phyloP scores from a whole-genome alignment of 2,888 invertebrate genomes.

The Rambutsinella grinnellia region DNA sequence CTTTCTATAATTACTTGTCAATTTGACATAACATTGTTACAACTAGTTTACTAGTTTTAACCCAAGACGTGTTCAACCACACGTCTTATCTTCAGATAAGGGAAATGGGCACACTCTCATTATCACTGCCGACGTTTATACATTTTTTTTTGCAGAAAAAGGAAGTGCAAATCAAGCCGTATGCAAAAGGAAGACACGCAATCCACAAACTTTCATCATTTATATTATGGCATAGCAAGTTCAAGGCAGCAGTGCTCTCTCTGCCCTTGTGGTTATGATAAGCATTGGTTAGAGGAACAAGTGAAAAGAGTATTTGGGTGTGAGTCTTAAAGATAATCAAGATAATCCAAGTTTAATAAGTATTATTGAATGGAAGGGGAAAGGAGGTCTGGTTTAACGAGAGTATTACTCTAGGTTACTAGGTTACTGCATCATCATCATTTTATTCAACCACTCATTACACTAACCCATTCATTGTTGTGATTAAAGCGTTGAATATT shows the following conservation, averaged over 20 bases:
- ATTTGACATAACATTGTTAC: too few species aligned
- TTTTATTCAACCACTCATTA: slow-evolving; percentile 4
- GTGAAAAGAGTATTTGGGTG: slow-evolving; percentile 49
- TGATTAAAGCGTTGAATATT: not conserved
- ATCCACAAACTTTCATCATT: not conserved
- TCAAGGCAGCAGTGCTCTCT: slow-evolving; percentile 17
- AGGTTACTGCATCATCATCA: slow-evolving; percentile 64
- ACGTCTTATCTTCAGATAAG: slow-evolving; percentile 11
- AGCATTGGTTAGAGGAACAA: slow-evolving; percentile 25
- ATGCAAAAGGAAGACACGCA: not conserved
- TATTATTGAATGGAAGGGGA: slow-evolving; percentile 35
- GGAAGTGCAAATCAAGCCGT: not conserved
- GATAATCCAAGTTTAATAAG: not conserved
- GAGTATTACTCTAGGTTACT: slow-evolving; percentile 65
- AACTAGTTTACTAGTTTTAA: too few species aligned
- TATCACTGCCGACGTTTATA: not conserved
- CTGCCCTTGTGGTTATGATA: slow-evolving; percentile 31
- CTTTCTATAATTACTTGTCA: too few species aligned
- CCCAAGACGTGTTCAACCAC: too few species aligned
- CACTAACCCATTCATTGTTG: not conserved
- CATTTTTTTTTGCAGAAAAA: not conserved
- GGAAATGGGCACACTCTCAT: slow-evolving; percentile 37
- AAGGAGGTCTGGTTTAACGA: slow-evolving; percentile 62
- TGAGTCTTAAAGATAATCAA: slow-evolving; percentile 22
- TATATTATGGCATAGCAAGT: not conserved